Percentiles rank a stretch among this genome's conserved stretches.
phyloP scores from a whole-genome alignment of 2,113 vertebrate genomes.

The Cercocebus atys region DNA sequence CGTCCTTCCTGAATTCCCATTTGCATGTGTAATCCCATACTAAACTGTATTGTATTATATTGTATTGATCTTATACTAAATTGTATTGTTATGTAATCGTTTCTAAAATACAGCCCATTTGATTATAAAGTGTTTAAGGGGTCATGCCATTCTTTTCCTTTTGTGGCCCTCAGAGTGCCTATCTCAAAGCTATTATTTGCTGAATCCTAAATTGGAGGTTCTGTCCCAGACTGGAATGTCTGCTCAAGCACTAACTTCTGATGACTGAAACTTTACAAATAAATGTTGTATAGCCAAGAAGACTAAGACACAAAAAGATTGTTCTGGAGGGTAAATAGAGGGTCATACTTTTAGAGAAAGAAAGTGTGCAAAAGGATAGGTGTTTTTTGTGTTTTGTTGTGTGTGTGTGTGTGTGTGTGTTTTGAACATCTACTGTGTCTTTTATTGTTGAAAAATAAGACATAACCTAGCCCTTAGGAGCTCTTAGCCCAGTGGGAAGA shows the following conservation, averaged over 20 bases:
- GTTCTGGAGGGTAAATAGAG: not conserved
- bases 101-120: not conserved
- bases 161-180: not conserved
- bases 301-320: not conserved
- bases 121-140: not conserved
- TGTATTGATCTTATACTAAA: not conserved
- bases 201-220: not conserved
- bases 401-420: too few species aligned
- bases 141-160: not conserved
- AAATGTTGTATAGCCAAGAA: not conserved
- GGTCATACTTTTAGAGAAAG: not conserved
- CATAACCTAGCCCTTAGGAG: not conserved
- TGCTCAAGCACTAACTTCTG: not conserved
- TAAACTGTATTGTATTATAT: not conserved
- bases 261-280: not conserved
- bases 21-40: not conserved
- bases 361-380: not conserved
- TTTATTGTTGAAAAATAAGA: not conserved
- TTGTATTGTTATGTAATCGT: not conserved
- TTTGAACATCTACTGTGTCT: not conserved
- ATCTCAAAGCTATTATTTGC: not conserved
- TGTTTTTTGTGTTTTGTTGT: not conserved
- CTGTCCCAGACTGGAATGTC: not conserved
- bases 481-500: not conserved
- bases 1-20: not conserved